Evolutionary conservation across 2,888 invertebrate genomes (phyloP), one percentile per base, ranked within the genome.

Genomic region (Hyposoter didymator): DNA sequence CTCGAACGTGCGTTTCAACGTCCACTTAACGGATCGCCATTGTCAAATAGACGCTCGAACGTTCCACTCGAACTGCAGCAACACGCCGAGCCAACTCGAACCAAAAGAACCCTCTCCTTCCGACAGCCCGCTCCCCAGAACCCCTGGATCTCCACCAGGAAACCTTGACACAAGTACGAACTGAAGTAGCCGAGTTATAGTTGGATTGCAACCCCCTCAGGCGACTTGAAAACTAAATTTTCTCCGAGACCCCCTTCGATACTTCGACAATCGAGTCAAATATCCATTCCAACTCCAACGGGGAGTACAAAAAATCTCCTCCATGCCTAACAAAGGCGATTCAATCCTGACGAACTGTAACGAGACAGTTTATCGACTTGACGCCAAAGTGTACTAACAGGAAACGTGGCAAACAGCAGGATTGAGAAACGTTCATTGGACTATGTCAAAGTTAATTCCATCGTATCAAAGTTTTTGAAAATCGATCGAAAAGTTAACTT

Each of bases 171-270:
- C 72, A 52, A 59, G 74, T 39, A 59, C 64, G 14, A 28, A 28
- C 17, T 55, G 55, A 47, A 67, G 43, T 67, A 59, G 64, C 67
- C 72, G 35, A 83, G 73, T 83, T 78, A 73, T 78, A 78, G 78
- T 83, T 78, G 82, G 82, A 86, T 84, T 84, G 84, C 84, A 3
- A 82, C 74, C 79, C 82, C 84, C 84, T 45, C 82, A 49, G 80
- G 86, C 80, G 64, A 39, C 75, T 75, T 43, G 78, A 19, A 84
- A 85, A 85, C 81, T 85, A 72, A 81, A 87, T 87, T 85, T 84
- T 78, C 87, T 75, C 74, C 17, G 49, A 32, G 67, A 66, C 72
- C 78, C 78, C 52, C 64, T 17, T 43, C 55, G 28, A 45, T 35
- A 74, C 62, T 78, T 35, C 45, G 22, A 22, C 76, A 67, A 81